These are phyloP conservation scores for Anser brachyrhynchus DNA, from an alignment of 2,113 vertebrate species.

Conservation along the genomic window DNA sequence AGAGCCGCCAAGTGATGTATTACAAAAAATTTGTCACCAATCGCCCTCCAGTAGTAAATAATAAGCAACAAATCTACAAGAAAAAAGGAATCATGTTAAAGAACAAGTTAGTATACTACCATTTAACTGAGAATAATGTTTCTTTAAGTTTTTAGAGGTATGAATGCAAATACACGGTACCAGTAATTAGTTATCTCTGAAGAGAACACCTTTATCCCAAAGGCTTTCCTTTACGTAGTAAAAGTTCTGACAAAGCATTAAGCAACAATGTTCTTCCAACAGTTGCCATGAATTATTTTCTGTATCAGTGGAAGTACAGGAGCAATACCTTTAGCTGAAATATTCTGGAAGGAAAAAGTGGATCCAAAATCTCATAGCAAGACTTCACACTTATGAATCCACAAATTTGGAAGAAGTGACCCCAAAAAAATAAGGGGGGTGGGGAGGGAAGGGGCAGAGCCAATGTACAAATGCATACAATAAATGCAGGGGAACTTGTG, in stretches of 20 bases:
- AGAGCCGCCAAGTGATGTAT: conserved; percentile 92
- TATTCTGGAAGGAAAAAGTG: neutral
- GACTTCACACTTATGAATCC: neutral
- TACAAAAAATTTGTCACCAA: conserved; percentile 96
- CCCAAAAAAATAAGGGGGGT: rapidly evolving
- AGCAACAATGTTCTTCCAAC: neutral
- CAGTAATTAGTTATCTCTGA: neutral
- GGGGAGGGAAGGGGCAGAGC: neutral
- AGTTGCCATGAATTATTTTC: neutral
- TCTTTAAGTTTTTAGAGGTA: neutral
- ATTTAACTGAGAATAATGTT: neutral
- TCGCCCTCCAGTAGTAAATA: conserved; percentile 94
- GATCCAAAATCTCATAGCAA: neutral
- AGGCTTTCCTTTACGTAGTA: neutral
- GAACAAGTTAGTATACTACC: neutral
- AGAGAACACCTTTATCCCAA: neutral
- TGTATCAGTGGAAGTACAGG: neutral
- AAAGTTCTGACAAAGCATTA: neutral
- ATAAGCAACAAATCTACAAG: conserved; percentile 94
- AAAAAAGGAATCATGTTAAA: conserved; percentile 32
- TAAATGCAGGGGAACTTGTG: neutral
- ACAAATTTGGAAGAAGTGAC: neutral
- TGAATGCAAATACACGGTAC: neutral
- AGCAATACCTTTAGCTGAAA: neutral
- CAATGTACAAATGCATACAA: neutral